A percentile compares a stretch with the other conserved stretches of the same genome.
phyloP scores from a whole-genome alignment of 30 jellyfish, hydroid and myxozoan genomes.

The Aurelia aurita complex sp. Pacific region DNA sequence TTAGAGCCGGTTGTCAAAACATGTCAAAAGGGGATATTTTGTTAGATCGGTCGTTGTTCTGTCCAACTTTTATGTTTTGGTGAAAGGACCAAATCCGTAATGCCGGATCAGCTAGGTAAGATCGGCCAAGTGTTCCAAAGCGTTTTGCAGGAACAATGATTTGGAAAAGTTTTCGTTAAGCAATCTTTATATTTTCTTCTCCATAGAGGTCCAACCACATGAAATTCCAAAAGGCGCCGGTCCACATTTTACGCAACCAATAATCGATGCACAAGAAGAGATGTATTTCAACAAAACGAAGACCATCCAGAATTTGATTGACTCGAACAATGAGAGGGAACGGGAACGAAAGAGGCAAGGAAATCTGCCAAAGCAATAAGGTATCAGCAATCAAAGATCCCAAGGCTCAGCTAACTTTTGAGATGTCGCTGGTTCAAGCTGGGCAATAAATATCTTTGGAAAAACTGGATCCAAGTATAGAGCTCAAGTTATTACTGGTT shows the following conservation, averaged over 20 bases:
- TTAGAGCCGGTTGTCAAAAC: no score
- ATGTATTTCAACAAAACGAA: constrained; percentile 67
- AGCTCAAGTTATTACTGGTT: no score
- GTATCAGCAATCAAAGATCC: no score
- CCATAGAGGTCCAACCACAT: constrained; percentile 48
- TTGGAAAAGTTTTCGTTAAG: neutral
- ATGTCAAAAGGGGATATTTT: no score
- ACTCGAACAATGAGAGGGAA: constrained; percentile 48
- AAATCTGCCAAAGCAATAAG: constrained; percentile 6
- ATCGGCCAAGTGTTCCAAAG: neutral
- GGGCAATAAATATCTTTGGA: no score
- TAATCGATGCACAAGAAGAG: constrained; percentile 62
- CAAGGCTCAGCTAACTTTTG: no score
- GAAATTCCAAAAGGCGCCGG: constrained; percentile 67
- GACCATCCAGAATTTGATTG: constrained; percentile 57
- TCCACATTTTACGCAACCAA: constrained; percentile 72
- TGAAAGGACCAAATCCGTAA: no score
- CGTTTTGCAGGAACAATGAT: neutral
- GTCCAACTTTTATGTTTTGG: no score
- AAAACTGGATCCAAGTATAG: no score
- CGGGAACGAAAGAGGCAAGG: constrained; percentile 28
- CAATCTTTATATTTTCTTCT: neutral
- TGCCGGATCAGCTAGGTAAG: no score
- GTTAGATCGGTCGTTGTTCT: no score
- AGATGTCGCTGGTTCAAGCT: no score